Evolutionary conservation across 2,113 vertebrate species (phyloP).

Genomic region (Mohoua ochrocephala): DNA sequence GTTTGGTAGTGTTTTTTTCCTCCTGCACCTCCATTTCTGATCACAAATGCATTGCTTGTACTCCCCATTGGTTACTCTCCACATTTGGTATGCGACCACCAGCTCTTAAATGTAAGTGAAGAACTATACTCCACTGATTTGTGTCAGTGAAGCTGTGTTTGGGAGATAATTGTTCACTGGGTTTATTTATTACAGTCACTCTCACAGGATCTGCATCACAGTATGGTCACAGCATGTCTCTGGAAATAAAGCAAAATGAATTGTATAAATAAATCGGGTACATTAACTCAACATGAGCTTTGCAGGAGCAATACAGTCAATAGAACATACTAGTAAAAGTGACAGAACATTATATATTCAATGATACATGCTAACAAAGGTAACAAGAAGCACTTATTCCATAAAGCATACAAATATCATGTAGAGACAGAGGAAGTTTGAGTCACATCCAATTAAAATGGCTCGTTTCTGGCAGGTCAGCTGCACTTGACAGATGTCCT

Average conservation of each 20-base stretch:
- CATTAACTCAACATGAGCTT: conserved; percentile 49
- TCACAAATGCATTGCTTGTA: conserved; percentile 27
- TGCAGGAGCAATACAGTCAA: conserved; percentile 16
- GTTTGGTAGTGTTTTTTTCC: neutral
- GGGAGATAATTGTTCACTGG: conserved; percentile 56
- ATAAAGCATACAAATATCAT: conserved; percentile 32
- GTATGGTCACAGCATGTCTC: conserved; percentile 58
- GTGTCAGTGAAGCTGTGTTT: conserved; percentile 48
- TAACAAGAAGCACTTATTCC: conserved; percentile 44
- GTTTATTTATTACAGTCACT: conserved; percentile 59
- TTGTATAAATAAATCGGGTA: conserved; percentile 59
- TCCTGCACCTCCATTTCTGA: neutral
- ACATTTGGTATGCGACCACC: conserved; percentile 14
- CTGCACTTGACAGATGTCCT: conserved; percentile 56
- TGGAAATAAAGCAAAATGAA: conserved; percentile 63
- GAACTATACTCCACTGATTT: conserved; percentile 29
- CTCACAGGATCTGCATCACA: conserved; percentile 53
- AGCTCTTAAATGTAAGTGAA: conserved; percentile 32
- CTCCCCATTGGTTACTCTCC: conserved; percentile 11
- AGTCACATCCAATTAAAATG: conserved; percentile 31
- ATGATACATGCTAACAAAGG: conserved; percentile 31
- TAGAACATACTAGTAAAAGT: conserved; percentile 39
- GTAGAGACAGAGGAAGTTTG: conserved; percentile 30
- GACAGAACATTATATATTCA: conserved; percentile 54
- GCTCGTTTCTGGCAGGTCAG: conserved; percentile 42